These are phyloP conservation scores for Brachyrhaphis roseni DNA, from an alignment of 2,797 vertebrate genomes.

Conservation along the genomic window DNA sequence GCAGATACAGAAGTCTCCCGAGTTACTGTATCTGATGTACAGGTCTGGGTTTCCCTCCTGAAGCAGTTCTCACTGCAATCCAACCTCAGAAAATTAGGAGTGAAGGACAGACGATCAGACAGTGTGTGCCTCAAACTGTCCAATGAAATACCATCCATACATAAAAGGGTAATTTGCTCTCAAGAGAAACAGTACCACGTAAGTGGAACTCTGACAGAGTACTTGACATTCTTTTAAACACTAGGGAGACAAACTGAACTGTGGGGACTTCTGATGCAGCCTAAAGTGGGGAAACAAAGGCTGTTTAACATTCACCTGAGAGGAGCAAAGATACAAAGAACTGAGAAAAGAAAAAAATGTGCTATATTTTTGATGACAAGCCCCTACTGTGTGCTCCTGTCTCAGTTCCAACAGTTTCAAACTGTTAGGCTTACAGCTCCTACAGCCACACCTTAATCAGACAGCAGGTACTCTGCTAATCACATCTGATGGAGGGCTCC, in stretches of 20 bases:
- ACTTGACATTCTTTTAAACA: neutral
- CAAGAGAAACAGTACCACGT: neutral
- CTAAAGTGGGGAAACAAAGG: neutral
- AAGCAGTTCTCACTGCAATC: neutral
- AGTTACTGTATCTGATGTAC: neutral
- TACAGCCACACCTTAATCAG: constrained; percentile 24
- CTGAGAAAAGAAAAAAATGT: neutral
- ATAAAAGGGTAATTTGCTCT: neutral
- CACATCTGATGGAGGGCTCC: constrained; percentile 18
- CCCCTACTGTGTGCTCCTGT: neutral
- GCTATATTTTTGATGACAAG: neutral
- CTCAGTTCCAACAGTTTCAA: neutral
- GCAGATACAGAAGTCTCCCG: neutral
- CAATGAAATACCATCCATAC: neutral
- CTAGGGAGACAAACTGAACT: neutral
- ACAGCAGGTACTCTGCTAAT: constrained; percentile 33
- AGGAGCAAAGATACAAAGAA: neutral
- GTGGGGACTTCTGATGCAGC: neutral
- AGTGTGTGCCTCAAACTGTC: neutral
- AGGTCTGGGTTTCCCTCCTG: neutral
- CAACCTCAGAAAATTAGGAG: neutral
- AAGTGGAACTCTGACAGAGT: neutral
- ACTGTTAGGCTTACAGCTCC: neutral
- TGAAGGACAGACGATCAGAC: neutral
- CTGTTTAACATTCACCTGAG: neutral